Percentiles rank a stretch among this genome's conserved stretches.
phyloP scores from a whole-genome alignment of 2,113 vertebrate genomes.

The Bucco capensis region DNA sequence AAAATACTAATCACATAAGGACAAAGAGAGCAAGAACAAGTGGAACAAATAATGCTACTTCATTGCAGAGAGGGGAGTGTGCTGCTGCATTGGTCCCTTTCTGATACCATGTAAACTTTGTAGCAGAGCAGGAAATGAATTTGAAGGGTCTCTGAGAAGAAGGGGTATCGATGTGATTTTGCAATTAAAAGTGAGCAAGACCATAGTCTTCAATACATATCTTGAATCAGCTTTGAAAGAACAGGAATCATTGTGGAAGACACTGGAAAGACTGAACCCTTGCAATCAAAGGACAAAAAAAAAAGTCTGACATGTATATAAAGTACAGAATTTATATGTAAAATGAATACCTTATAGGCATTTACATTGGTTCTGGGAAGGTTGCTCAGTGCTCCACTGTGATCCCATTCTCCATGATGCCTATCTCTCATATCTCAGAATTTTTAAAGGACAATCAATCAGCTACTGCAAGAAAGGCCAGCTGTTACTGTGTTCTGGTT shows the following conservation, averaged over 20 bases:
- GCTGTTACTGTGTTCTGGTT: background rate
- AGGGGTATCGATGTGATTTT: background rate
- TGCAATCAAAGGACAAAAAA: background rate
- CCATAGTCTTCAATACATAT: background rate
- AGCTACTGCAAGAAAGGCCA: background rate
- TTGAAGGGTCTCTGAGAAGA: background rate
- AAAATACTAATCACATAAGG: background rate
- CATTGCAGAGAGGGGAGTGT: rapidly evolving
- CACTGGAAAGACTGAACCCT: background rate
- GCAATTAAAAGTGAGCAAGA: background rate
- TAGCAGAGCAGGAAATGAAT: background rate
- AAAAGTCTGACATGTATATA: background rate
- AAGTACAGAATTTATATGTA: background rate
- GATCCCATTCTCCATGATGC: background rate
- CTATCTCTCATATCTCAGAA: background rate
- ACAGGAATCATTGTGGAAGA: background rate
- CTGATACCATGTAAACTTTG: background rate
- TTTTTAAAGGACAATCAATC: background rate
- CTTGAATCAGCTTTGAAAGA: background rate
- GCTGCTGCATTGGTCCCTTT: background rate
- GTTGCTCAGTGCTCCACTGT: background rate
- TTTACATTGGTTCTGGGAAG: background rate
- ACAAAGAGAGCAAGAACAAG: background rate
- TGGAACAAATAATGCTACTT: rapidly evolving
- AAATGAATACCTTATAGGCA: background rate